Percentiles rank a stretch among this genome's conserved stretches.
phyloP scores from a whole-genome alignment of 1,140 invertebrate genomes.

The Spodoptera litura region DNA sequence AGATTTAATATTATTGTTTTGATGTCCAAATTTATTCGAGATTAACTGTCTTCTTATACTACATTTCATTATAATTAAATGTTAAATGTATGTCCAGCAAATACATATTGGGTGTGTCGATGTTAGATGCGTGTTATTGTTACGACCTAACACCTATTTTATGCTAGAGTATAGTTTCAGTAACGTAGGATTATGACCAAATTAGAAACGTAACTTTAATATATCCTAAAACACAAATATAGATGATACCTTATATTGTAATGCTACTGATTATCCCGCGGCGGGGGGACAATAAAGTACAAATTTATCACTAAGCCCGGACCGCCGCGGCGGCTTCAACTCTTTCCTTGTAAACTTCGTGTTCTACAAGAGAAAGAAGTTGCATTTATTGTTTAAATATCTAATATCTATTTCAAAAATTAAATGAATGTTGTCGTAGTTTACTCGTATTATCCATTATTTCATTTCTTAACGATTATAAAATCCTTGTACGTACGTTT shows the following conservation, averaged over 20 bases:
- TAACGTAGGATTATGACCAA: conserved; percentile 82
- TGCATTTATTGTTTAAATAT: conserved; percentile 69
- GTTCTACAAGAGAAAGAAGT: conserved; percentile 74
- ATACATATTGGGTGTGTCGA: conserved; percentile 48
- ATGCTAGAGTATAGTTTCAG: conserved; percentile 75
- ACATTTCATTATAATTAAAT: conserved; percentile 55
- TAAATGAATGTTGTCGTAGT: conserved; percentile 76
- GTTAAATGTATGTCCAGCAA: conserved; percentile 48
- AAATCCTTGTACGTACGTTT: conserved; percentile 43
- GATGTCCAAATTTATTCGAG: conserved; percentile 78
- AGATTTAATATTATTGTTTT: conserved; percentile 70
- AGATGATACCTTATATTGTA: conserved; percentile 57
- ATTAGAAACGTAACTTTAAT: conserved; percentile 75
- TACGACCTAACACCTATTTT: conserved; percentile 67
- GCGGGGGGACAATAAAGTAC: conserved; percentile 70
- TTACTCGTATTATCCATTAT: conserved; percentile 41
- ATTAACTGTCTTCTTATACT: conserved; percentile 75
- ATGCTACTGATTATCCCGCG: conserved; percentile 62
- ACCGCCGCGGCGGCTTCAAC: conserved; percentile 67
- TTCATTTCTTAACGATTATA: conserved; percentile 38
- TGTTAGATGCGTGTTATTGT: conserved; percentile 46
- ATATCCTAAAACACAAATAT: conserved; percentile 79
- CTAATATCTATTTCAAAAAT: conserved; percentile 63
- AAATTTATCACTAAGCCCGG: conserved; percentile 78
- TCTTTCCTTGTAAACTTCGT: conserved; percentile 80